These are phyloP conservation scores for Amazona vittata DNA, from an alignment of 2,113 vertebrate genomes.

Conservation along the genomic window DNA sequence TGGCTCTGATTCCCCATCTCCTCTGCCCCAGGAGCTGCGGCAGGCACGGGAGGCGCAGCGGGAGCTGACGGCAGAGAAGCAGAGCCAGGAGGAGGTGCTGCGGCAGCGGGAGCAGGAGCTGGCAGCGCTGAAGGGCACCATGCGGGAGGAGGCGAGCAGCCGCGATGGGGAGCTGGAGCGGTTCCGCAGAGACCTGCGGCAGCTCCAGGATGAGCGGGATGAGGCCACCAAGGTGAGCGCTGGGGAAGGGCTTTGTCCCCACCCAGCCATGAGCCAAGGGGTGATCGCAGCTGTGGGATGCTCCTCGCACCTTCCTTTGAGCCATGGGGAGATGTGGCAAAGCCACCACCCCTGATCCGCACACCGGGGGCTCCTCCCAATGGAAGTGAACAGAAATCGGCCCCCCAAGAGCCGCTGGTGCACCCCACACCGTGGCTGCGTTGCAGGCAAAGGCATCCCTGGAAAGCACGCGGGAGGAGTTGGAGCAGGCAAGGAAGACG, in stretches of 20 bases:
- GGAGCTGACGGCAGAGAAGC: constrained; percentile 71
- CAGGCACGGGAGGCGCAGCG: constrained; percentile 68
- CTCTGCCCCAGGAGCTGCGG: constrained; percentile 76
- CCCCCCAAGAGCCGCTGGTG: too few species aligned
- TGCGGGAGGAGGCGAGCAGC: constrained; percentile 76
- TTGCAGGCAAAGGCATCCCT: constrained; percentile 59
- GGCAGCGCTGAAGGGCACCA: constrained; percentile 68
- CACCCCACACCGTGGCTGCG: background rate
- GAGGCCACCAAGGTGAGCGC: constrained; percentile 71
- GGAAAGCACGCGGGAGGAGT: constrained; percentile 27
- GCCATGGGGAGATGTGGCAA: rapidly evolving
- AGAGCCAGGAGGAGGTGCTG: constrained; percentile 70
- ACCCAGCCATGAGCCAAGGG: background rate
- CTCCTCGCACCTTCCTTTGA: background rate
- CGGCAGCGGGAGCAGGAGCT: constrained; percentile 85
- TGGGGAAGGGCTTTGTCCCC: background rate
- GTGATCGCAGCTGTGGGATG: background rate
- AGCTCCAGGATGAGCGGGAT: constrained; percentile 74
- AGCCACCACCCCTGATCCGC: background rate
- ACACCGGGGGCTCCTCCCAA: rapidly evolving
- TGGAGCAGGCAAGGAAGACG: constrained; percentile 32
- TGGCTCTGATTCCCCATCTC: background rate
- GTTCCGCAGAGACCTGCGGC: constrained; percentile 79
- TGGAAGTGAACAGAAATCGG: background rate
- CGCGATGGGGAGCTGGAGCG: constrained; percentile 76